Conservation (phyloP, 2,888 invertebrate genomes). For the Hanleya hanleyi region DNA sequence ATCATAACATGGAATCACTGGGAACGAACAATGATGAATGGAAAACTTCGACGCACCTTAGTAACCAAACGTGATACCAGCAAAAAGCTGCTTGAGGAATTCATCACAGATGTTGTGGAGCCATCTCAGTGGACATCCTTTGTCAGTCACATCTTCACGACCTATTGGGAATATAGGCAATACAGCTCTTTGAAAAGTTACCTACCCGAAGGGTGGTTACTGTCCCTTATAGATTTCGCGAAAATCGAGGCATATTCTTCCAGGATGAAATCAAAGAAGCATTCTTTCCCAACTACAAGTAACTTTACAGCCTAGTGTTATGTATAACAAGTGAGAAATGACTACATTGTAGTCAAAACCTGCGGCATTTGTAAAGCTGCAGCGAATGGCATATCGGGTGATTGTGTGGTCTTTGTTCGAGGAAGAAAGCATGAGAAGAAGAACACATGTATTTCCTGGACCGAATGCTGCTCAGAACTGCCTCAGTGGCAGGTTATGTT, state of each 20-base stretch:
- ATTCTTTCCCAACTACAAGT: background rate
- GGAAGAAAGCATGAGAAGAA: no score
- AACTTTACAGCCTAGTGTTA: no score
- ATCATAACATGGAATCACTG: conserved; percentile 7
- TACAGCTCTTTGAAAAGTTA: background rate
- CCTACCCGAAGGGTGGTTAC: background rate
- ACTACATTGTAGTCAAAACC: no score
- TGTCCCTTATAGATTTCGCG: background rate
- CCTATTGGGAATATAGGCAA: background rate
- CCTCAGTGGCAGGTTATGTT: no score
- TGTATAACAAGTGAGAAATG: no score
- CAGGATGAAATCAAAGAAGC: conserved; percentile 1
- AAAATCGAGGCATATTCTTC: background rate
- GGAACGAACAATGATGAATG: background rate
- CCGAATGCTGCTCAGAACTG: no score
- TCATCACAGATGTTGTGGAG: background rate
- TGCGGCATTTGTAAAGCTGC: no score
- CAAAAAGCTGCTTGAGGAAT: background rate
- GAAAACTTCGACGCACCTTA: background rate
- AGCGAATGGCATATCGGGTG: no score
- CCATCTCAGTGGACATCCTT: background rate
- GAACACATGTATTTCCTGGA: no score
- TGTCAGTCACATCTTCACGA: background rate
- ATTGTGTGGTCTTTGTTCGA: no score
- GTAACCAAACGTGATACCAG: background rate